These are phyloP conservation scores for Pluvianellus socialis DNA, from an alignment of 2,113 vertebrate species.

Conservation along the genomic window DNA sequence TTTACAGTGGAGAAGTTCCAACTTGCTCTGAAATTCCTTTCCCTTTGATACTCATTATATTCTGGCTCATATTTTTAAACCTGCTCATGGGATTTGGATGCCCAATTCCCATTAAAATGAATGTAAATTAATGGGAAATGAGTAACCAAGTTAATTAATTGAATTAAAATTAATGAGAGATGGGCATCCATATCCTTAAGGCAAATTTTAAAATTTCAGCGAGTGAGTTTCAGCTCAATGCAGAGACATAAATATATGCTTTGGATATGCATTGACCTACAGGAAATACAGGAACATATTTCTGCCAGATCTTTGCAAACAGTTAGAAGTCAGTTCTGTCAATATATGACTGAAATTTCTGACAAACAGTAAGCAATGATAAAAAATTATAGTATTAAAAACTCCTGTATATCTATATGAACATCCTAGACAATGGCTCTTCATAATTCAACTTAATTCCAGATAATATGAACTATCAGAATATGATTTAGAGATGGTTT, in stretches of 20 bases:
- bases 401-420: not conserved
- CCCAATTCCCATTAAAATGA: constrained; percentile 58
- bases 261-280: not conserved
- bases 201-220: not conserved
- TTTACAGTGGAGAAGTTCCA: not conserved
- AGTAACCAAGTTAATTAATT: constrained; percentile 58
- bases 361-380: not conserved
- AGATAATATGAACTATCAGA: constrained; percentile 14
- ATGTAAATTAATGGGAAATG: constrained; percentile 44
- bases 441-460: not conserved
- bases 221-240: not conserved
- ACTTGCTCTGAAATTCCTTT: not conserved
- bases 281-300: not conserved
- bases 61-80: constrained; percentile 63
- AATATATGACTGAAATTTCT: not conserved
- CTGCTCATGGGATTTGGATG: constrained; percentile 44
- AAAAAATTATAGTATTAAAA: not conserved
- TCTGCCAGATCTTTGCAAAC: not conserved
- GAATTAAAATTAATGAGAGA: constrained; percentile 57
- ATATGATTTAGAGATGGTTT: constrained; percentile 37
- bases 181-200: constrained; percentile 50
- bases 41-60: constrained; percentile 44
- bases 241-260: not conserved
- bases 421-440: not conserved
- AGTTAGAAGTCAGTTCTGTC: not conserved